Conservation (phyloP, 23 tunicate genomes). For the Styela clava region DNA sequence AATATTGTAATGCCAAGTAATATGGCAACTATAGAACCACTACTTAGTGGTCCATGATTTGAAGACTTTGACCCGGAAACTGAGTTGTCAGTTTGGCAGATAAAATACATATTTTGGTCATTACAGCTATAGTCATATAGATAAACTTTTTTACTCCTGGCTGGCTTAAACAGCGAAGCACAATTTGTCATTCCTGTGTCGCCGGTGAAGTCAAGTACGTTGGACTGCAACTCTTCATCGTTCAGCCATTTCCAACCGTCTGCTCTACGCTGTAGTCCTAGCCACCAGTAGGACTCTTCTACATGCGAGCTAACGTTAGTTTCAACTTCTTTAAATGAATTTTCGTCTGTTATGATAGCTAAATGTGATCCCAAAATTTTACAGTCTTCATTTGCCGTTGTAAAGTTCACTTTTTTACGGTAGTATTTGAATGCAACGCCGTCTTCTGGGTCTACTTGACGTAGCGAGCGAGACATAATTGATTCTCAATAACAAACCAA, state of each 20-base stretch:
- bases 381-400: background rate
- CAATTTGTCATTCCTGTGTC: background rate
- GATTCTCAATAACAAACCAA: too few species aligned
- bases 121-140: conserved; percentile 10
- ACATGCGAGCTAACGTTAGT: background rate
- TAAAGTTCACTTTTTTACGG: background rate
- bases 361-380: background rate
- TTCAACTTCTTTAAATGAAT: background rate
- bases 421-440: background rate
- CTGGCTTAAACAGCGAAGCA: background rate
- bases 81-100: background rate
- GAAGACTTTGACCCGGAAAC: background rate
- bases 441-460: too few species aligned
- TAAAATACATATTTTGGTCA: background rate
- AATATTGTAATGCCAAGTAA: background rate
- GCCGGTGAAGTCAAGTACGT: background rate
- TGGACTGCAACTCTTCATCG: background rate
- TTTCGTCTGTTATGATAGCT: background rate
- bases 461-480: too few species aligned
- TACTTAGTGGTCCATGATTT: background rate
- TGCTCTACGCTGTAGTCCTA: background rate
- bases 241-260: conserved; percentile 1
- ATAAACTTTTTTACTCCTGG: background rate
- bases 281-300: conserved; percentile 2
- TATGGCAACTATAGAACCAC: background rate